Evolutionary conservation across 2,888 invertebrate genomes (phyloP), one percentile per base, ranked within the genome.

Genomic region (Julus scanicus): DNA sequence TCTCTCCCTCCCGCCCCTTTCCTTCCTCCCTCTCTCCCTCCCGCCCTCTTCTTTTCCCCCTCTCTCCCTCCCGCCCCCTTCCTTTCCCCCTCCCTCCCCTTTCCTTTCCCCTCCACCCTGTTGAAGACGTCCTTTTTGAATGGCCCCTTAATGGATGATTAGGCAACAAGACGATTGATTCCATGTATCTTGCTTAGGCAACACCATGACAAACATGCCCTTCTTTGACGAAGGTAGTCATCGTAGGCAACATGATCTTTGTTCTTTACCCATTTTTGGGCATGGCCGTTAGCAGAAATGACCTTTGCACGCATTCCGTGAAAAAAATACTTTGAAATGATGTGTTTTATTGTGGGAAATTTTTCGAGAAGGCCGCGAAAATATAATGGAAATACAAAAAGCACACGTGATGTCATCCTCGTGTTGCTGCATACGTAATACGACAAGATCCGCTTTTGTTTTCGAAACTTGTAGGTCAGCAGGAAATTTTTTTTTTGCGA

Each of bases 381-480:
- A 49, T 49, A 49, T 57, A 5, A 57, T 17, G 57, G 17, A 15
- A 17, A 17, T 17, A 57, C 57, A 57, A 57, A 57, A 17, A 15
- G 57, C 57, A 57, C 29, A 29, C 29, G 29, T 57, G 57, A 57
- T 57, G 17, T 57, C 57, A 57, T 17, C 57, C 57, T 17, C 57
- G 15, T 17, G 15, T 17, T 17, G 57, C 17, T 17, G 57, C 57
- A 57, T 17, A 57, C 17, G 57, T 57, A 57, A 57, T 17, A 15
- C 17, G 57, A 57, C 57, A 57, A 17, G 57, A 57, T 9, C 57
- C 13, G 57, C 57, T 57, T 57, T 57, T 57, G 57, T 57, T 57
- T 57, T 57, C 57, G 57, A 57, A 57, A 57, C 57, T 57, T 57
- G 57, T 57, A 57, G 57, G 57, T 57, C 57, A 57, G 57, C 57